phyloP scores from a whole-genome alignment of 2,888 invertebrate genomes.

The Nemurella pictetii region DNA sequence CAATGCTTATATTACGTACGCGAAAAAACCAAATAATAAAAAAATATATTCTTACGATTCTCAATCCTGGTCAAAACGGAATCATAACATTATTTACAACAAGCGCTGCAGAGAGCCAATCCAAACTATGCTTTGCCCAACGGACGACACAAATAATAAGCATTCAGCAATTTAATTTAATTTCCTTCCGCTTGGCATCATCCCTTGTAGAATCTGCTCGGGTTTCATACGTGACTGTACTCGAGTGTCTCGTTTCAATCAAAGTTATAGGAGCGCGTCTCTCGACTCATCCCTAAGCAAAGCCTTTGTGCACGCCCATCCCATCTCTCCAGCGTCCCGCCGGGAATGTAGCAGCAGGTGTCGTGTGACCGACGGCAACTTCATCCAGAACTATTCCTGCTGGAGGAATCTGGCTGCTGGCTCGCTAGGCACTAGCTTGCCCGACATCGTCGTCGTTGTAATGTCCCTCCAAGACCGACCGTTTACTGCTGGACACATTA shows the following conservation, averaged over 20 bases:
- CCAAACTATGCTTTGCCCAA: too few relatives aligned
- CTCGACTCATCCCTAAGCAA: neutral
- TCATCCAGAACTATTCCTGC: neutral
- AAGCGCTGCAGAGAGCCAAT: too few relatives aligned
- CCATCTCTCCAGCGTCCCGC: neutral
- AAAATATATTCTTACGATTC: too few relatives aligned
- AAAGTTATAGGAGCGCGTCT: neutral
- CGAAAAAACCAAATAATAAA: too few relatives aligned
- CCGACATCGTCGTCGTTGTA: too few relatives aligned
- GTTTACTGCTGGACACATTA: too few relatives aligned
- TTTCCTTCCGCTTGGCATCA: neutral
- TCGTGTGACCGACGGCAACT: neutral
- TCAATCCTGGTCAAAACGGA: too few relatives aligned
- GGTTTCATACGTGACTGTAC: neutral
- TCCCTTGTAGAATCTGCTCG: neutral
- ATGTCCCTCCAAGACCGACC: too few relatives aligned
- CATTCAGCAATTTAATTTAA: neutral
- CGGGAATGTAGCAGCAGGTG: neutral
- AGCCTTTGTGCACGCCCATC: neutral
- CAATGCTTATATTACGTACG: too few relatives aligned
- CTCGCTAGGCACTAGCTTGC: neutral
- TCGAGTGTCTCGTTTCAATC: neutral
- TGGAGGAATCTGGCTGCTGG: neutral
- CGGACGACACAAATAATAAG: neutral
- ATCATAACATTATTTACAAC: too few relatives aligned